Evolutionary conservation across 2,113 vertebrate species (phyloP).

Genomic region (Bostrychus sinensis): DNA sequence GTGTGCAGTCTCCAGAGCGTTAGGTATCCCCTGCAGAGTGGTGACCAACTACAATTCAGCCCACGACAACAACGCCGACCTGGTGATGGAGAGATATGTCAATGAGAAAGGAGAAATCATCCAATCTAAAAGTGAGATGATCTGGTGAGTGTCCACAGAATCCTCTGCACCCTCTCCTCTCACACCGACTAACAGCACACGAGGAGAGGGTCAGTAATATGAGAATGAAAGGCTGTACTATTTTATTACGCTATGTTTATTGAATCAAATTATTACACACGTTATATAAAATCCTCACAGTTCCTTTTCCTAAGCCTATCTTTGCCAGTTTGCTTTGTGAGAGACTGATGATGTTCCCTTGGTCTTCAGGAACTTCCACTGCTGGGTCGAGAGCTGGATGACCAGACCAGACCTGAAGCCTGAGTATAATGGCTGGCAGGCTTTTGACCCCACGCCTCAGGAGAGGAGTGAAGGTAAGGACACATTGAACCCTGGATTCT

Average conservation of each 20-base stretch:
- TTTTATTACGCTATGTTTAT: too few species aligned
- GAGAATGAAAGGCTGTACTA: too few species aligned
- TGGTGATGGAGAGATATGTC: slow-evolving; percentile 86
- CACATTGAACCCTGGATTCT: background rate
- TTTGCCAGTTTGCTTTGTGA: background rate
- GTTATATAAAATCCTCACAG: too few species aligned
- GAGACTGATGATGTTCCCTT: background rate
- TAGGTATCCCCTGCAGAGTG: slow-evolving; percentile 88
- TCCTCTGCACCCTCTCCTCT: background rate
- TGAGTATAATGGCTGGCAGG: slow-evolving; percentile 91
- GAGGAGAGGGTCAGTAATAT: too few species aligned
- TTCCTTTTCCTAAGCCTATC: too few species aligned
- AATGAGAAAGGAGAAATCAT: slow-evolving; percentile 73
- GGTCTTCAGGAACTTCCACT: slow-evolving; percentile 91
- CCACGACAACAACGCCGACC: slow-evolving; percentile 89
- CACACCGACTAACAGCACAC: too few species aligned
- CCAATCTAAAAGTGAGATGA: slow-evolving; percentile 82
- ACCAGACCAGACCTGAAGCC: slow-evolving; percentile 84
- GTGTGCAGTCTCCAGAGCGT: slow-evolving; percentile 85
- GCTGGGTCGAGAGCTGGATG: slow-evolving; percentile 98
- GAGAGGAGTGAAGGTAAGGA: slow-evolving; percentile 92
- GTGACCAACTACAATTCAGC: slow-evolving; percentile 91
- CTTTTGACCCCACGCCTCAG: slow-evolving; percentile 92
- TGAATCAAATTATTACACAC: too few species aligned
- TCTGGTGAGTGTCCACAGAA: slow-evolving; percentile 82